Evolutionary conservation across 1,140 invertebrate species (phyloP).

Genomic region (Drosophila navojoa): DNA sequence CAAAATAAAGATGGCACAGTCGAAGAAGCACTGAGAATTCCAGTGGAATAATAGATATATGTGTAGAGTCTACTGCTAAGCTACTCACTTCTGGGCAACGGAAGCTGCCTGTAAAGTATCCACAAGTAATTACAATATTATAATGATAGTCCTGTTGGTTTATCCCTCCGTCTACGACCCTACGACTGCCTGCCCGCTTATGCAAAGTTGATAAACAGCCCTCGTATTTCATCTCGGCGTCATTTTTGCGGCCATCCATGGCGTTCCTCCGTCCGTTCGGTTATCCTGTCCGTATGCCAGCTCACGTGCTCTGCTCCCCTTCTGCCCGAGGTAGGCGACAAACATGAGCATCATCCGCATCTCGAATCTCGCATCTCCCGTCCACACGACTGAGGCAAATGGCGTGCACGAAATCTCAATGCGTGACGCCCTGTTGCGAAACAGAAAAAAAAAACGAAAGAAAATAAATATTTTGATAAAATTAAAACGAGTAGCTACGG

Average conservation of each 20-base stretch:
- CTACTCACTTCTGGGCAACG: too few relatives aligned
- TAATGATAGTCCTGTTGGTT: too few relatives aligned
- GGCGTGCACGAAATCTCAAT: conserved; percentile 35
- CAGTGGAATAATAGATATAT: neutral
- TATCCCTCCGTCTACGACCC: too few relatives aligned
- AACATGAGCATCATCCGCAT: conserved; percentile 38
- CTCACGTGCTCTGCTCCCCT: conserved; percentile 30
- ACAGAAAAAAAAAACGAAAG: neutral
- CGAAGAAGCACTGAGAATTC: neutral
- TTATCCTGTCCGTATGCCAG: conserved; percentile 12
- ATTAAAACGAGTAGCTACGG: neutral
- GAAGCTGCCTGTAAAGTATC: too few relatives aligned
- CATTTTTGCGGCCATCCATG: neutral
- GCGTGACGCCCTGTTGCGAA: conserved; percentile 21
- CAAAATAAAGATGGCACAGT: neutral
- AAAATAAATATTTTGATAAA: conserved; percentile 8
- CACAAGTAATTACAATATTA: too few relatives aligned
- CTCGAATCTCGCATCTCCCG: neutral
- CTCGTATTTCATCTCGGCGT: neutral
- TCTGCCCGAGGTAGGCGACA: conserved; percentile 22
- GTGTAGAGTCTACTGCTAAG: too few relatives aligned
- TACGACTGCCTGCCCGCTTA: neutral
- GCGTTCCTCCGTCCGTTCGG: neutral
- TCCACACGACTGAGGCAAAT: conserved; percentile 29
- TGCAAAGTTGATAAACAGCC: neutral